These are phyloP conservation scores for Furnarius figulus DNA, from an alignment of 2,113 vertebrate species.

Conservation along the genomic window DNA sequence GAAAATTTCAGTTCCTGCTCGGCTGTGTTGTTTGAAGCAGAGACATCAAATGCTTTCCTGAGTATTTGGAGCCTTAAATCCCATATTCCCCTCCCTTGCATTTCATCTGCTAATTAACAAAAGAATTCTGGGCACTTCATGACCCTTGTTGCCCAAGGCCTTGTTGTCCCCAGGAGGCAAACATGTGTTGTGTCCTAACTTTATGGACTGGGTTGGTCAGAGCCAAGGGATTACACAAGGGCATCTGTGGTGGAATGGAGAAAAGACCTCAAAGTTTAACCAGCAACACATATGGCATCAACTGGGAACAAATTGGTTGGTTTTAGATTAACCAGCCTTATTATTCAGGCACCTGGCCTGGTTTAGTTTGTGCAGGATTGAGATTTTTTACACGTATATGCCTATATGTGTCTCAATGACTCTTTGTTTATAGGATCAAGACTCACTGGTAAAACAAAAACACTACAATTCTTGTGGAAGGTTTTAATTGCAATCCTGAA, in stretches of 20 bases:
- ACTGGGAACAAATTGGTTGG: neutral
- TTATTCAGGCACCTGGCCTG: neutral
- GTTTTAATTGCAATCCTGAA: neutral
- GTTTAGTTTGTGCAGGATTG: neutral
- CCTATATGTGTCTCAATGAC: fast-evolving
- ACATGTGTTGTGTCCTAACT: neutral
- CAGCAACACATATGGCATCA: neutral
- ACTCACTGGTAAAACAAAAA: neutral
- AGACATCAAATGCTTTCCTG: neutral
- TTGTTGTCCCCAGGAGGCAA: neutral
- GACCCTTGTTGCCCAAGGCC: neutral
- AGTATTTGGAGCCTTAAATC: neutral
- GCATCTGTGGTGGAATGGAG: neutral
- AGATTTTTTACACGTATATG: neutral
- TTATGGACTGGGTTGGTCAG: neutral
- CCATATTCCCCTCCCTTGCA: neutral
- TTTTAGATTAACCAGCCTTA: neutral
- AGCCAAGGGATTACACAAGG: neutral
- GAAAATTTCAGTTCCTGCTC: neutral
- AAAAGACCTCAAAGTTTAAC: neutral
- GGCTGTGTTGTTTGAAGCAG: neutral
- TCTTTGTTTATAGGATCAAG: neutral
- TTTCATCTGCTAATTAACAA: neutral
- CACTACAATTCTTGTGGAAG: neutral
- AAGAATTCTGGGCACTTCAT: neutral